A percentile compares a stretch with the other conserved stretches of the same genome.
These are phyloP conservation scores for Euura lappo DNA, from an alignment of 1,140 invertebrate species.

Conservation along the genomic window DNA sequence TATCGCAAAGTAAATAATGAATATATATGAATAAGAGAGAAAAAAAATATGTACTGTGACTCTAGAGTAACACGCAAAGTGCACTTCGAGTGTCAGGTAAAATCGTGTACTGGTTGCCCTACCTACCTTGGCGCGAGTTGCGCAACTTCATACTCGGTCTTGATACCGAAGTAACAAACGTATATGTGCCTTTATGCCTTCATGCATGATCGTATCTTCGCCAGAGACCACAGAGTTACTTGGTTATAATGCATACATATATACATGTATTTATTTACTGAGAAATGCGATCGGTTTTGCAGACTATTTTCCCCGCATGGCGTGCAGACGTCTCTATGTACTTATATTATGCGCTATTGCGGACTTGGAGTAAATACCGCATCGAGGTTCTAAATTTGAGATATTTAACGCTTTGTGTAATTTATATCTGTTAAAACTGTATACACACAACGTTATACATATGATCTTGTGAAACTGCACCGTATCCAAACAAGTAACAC, in stretches of 20 bases:
- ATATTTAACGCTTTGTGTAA: neutral
- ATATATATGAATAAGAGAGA: neutral
- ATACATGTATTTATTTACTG: neutral
- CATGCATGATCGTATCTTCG: neutral
- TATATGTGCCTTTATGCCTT: neutral
- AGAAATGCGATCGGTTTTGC: too few species aligned
- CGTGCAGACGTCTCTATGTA: too few species aligned
- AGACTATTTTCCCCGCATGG: too few species aligned
- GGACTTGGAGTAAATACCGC: too few species aligned
- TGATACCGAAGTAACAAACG: neutral
- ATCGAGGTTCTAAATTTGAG: neutral
- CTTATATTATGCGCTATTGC: too few species aligned
- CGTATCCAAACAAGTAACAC: too few species aligned
- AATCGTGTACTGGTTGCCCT: conserved; percentile 1
- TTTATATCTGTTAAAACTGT: too few species aligned
- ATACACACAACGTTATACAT: too few species aligned
- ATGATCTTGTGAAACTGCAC: too few species aligned
- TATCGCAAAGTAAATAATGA: neutral
- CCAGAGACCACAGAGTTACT: neutral
- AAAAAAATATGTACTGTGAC: neutral
- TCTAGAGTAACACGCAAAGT: neutral
- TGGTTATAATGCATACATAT: neutral
- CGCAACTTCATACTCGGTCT: neutral
- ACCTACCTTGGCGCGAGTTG: neutral
- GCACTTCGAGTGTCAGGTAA: conserved; percentile 4